These are phyloP conservation scores for Hyalella azteca DNA, from an alignment of 2,888 invertebrate species.

Conservation along the genomic window DNA sequence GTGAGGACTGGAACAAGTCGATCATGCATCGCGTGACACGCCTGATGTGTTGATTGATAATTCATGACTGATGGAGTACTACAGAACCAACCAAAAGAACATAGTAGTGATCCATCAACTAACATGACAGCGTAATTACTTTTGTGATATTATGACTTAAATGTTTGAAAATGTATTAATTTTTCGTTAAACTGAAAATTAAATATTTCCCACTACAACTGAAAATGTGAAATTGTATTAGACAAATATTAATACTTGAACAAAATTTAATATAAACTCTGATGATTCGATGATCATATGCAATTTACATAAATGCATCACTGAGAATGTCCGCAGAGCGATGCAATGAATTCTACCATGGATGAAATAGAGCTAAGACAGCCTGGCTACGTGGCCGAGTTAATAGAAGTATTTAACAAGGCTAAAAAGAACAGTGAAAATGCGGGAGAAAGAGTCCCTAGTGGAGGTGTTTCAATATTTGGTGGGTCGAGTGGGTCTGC, in stretches of 20 bases:
- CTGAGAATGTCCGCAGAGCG: neutral
- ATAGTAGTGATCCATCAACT: neutral
- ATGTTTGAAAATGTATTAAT: neutral
- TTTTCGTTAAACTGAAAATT: neutral
- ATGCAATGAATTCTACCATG: neutral
- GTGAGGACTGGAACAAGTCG: too few relatives aligned
- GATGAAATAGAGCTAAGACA: conserved; percentile 34
- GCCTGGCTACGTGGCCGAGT: conserved; percentile 40
- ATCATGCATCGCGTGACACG: too few relatives aligned
- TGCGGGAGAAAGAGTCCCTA: neutral
- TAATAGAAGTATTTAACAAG: conserved; percentile 37
- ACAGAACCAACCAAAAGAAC: too few relatives aligned
- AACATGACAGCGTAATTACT: neutral
- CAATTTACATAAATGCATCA: too few relatives aligned
- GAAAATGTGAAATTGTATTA: too few relatives aligned
- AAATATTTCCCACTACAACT: too few relatives aligned
- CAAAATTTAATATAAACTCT: too few relatives aligned
- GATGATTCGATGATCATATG: too few relatives aligned
- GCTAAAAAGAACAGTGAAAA: neutral
- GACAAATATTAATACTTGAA: too few relatives aligned
- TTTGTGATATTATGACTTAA: neutral
- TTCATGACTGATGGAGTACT: too few relatives aligned
- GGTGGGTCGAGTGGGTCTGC: neutral
- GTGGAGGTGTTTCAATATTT: neutral
- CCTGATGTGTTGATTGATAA: too few relatives aligned